These are phyloP conservation scores for Podarcis muralis DNA, from an alignment of 2,113 vertebrate genomes.

Conservation along the genomic window DNA sequence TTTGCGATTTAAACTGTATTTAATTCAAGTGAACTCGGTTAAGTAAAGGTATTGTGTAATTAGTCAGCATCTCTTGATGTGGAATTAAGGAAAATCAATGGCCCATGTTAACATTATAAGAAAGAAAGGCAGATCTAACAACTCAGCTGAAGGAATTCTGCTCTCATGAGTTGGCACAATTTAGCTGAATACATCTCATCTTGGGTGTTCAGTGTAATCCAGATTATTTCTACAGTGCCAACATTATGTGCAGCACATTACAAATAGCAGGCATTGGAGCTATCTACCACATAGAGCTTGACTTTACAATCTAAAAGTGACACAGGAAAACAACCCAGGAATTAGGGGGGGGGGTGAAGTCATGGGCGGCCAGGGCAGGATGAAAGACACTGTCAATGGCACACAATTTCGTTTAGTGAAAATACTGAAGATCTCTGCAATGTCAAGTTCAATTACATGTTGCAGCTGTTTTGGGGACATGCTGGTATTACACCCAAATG, in stretches of 20 bases:
- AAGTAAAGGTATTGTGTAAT: neutral
- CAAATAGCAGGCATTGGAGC: too few relatives aligned
- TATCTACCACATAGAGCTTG: too few relatives aligned
- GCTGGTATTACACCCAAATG: too few relatives aligned
- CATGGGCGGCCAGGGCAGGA: too few relatives aligned
- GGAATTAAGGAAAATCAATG: slow-evolving; percentile 16
- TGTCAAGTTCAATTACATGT: neutral
- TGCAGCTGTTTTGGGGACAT: neutral
- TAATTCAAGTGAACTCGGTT: slow-evolving; percentile 22
- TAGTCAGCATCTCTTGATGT: neutral
- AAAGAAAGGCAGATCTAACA: neutral
- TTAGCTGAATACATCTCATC: neutral
- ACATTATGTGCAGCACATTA: too few relatives aligned
- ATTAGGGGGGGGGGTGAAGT: too few relatives aligned
- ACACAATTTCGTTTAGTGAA: neutral
- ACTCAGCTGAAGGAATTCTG: neutral
- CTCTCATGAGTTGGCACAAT: neutral
- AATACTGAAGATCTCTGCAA: neutral
- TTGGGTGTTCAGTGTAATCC: neutral
- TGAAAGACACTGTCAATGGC: too few relatives aligned
- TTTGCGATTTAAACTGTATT: neutral
- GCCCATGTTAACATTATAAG: neutral
- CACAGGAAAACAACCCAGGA: too few relatives aligned
- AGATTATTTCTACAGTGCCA: neutral
- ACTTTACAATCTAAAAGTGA: too few relatives aligned